Conservation (phyloP, 2,797 vertebrate species). For the Neosalanx taihuensis region DNA sequence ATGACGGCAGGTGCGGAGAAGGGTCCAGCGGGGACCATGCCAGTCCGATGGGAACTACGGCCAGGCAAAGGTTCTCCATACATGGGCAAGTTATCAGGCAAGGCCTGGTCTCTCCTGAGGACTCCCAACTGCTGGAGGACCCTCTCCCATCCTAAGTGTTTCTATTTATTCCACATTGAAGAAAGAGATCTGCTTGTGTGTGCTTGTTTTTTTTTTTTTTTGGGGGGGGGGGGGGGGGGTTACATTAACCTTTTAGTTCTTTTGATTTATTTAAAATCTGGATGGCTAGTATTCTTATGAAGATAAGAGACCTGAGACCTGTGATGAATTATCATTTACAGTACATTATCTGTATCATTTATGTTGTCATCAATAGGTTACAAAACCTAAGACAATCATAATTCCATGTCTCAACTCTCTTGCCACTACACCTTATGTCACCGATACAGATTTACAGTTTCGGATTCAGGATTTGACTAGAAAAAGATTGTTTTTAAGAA, state of each 20-base stretch:
- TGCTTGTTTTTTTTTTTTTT: neutral
- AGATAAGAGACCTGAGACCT: too few species aligned
- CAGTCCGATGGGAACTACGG: conserved; percentile 39
- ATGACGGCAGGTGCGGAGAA: conserved; percentile 21
- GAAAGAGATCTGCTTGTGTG: neutral
- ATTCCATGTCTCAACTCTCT: too few species aligned
- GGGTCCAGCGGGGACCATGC: conserved; percentile 25
- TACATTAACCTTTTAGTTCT: neutral
- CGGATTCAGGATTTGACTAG: neutral
- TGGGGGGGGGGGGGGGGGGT: too few species aligned
- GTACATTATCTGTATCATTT: too few species aligned
- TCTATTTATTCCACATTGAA: conserved; percentile 34
- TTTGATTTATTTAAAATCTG: neutral
- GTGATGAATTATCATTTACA: too few species aligned
- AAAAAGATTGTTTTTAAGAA: neutral
- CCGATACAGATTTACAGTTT: neutral
- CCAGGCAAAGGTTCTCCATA: conserved; percentile 45
- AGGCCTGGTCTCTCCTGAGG: conserved; percentile 46
- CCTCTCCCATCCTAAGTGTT: conserved; percentile 41
- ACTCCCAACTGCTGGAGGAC: conserved; percentile 41
- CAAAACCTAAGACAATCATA: too few species aligned
- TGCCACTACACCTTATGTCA: too few species aligned
- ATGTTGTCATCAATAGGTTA: too few species aligned
- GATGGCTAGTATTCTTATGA: too few species aligned
- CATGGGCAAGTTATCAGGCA: conserved; percentile 47